Evolutionary conservation across 2,113 vertebrate genomes (phyloP), one percentile per base, ranked within the genome.

Genomic region (Vanacampus margaritifer): DNA sequence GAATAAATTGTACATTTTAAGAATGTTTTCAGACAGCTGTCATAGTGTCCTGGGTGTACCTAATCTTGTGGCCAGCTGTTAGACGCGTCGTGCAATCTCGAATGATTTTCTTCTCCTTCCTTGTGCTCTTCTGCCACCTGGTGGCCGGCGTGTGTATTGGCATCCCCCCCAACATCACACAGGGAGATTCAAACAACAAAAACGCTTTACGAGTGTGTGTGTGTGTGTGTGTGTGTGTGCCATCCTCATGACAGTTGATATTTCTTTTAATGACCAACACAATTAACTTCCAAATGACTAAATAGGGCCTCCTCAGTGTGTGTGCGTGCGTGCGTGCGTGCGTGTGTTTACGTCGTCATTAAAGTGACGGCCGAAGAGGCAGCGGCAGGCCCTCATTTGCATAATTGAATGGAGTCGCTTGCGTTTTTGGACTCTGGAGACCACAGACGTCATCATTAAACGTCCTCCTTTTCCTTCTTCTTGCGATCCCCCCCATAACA

Each of bases 91-190:
- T 12, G 39, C 39, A 32, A 12, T 41, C 10, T 10, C 13, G 10
- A 41, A 10, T 12, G 37, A 2, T 7, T 23, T 2, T 62, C 60
- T 26, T 43, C 39, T 43, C 12, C 89, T 91, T 89, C 82, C 88
- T 84, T 90, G 90, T 91, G 68, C 88, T 91, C 87, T 91, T 90
- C 85, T 91, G 91, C 90, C 92, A 91, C 90, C 92, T 76, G 81
- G 90, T 90, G 92, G 89, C 36, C 71, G 1, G 64, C 56, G 57
- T 85, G 78, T 89, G 35, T 32, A 57, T 32, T 2, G 24, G 5
- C 51, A 14, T 12, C 13, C 24, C 53, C 5, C 4, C 24, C 24
- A 16, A 24, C 51, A 26, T 24, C 13, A 13, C 5, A 13, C 13
- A 24, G 79, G 82, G 74, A 86, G 81, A 81, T 77, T 79, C 81